Evolutionary conservation across 2,888 invertebrate genomes (phyloP).

Genomic region (Troides helena): DNA sequence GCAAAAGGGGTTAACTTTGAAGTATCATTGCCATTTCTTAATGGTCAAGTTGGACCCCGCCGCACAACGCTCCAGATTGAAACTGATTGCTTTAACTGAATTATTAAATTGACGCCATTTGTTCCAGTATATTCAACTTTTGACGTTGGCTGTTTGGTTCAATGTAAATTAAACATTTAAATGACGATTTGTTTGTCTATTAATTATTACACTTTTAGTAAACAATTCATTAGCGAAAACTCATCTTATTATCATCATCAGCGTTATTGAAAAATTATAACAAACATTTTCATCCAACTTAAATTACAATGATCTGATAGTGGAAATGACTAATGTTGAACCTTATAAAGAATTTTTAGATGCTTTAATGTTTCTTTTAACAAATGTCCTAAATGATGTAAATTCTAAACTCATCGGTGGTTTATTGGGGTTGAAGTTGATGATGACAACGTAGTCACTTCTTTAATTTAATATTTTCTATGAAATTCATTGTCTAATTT

Average conservation of each 20-base stretch:
- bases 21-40: conserved; percentile 79
- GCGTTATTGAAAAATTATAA: neutral
- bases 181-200: neutral
- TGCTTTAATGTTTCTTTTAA: too few species aligned
- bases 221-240: neutral
- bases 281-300: neutral
- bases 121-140: conserved; percentile 43
- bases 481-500: neutral
- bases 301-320: neutral
- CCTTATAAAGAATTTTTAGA: too few species aligned
- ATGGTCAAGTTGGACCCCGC: conserved; percentile 72
- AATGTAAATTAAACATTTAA: neutral
- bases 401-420: too few species aligned
- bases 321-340: neutral
- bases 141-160: conserved; percentile 9
- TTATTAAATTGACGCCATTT: conserved; percentile 74
- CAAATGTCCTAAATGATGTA: too few species aligned
- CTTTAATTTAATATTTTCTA: neutral
- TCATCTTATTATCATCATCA: too few species aligned
- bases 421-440: too few species aligned
- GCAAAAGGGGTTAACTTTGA: conserved; percentile 74
- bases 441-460: too few species aligned
- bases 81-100: conserved; percentile 72
- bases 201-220: neutral
- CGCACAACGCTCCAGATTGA: conserved; percentile 54